Evolutionary conservation across 2,797 vertebrate genomes (phyloP).

Genomic region (Diplodus sargus): DNA sequence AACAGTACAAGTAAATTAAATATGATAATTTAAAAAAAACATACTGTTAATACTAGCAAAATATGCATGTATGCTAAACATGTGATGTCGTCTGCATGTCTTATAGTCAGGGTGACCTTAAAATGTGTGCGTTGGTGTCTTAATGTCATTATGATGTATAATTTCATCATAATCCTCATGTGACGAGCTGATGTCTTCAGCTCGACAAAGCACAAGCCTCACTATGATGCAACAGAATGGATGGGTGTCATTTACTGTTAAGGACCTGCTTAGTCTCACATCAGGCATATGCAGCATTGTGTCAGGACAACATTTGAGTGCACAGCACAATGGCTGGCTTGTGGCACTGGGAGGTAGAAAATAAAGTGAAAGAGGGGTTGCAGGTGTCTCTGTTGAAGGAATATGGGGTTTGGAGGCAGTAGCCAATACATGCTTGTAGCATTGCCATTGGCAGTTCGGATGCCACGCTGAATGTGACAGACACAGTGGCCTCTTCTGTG

Average conservation of each 20-base stretch:
- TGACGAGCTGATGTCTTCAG: conserved; percentile 36
- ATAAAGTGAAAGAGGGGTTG: conserved; percentile 44
- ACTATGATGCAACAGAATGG: background rate
- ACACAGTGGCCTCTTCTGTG: conserved; percentile 80
- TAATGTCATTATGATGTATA: conserved; percentile 32
- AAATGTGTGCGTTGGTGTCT: conserved; percentile 28
- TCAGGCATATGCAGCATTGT: conserved; percentile 17
- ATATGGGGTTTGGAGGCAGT: conserved; percentile 56
- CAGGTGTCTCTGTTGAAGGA: conserved; percentile 74
- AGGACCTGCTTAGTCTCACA: conserved; percentile 22
- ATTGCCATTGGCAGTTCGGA: conserved; percentile 67
- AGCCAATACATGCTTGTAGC: conserved; percentile 69
- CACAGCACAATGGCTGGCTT: conserved; percentile 38
- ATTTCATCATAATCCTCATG: conserved; percentile 37
- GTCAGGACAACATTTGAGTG: conserved; percentile 16
- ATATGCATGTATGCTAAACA: background rate
- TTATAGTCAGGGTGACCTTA: conserved; percentile 8
- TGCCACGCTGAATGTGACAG: conserved; percentile 65
- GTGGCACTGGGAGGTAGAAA: conserved; percentile 20
- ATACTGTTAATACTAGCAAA: too few relatives aligned
- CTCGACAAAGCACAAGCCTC: conserved; percentile 14
- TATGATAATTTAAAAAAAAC: too few relatives aligned
- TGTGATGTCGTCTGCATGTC: background rate
- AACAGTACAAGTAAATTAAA: too few relatives aligned
- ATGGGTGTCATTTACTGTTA: conserved; percentile 22